These are phyloP conservation scores for Caenorhabditis uteleia DNA, from an alignment of 2,888 invertebrate genomes.

Conservation along the genomic window DNA sequence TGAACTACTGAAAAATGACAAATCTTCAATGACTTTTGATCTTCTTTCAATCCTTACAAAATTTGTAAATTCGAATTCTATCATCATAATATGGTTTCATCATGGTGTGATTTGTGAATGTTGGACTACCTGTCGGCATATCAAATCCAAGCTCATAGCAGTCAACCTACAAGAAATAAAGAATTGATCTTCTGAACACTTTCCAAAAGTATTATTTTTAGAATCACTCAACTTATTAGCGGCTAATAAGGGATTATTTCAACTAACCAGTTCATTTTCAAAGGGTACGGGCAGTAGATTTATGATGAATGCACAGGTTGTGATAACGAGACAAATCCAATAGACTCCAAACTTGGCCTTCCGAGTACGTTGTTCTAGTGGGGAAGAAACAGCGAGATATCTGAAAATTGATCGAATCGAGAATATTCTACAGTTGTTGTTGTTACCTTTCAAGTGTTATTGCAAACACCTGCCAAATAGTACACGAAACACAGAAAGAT, in stretches of 20 bases:
- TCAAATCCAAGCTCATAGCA: slow-evolving; percentile 54
- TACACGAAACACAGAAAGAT: slow-evolving; percentile 66
- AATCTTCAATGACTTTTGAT: too few relatives aligned
- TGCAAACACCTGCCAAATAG: slow-evolving; percentile 69
- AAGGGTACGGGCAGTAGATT: slow-evolving; percentile 65
- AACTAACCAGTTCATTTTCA: slow-evolving; percentile 55
- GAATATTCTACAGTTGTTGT: neutral
- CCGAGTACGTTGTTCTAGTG: slow-evolving; percentile 64
- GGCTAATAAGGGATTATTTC: too few relatives aligned
- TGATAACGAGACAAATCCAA: slow-evolving; percentile 60
- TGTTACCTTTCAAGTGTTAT: slow-evolving; percentile 66
- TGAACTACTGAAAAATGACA: slow-evolving; percentile 60
- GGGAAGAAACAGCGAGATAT: slow-evolving; percentile 64
- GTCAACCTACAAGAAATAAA: slow-evolving; percentile 50
- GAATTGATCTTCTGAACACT: neutral
- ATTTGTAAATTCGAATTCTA: slow-evolving; percentile 40
- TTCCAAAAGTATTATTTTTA: neutral
- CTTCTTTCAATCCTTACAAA: slow-evolving; percentile 26
- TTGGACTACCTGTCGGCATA: slow-evolving; percentile 10
- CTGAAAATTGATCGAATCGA: slow-evolving; percentile 32
- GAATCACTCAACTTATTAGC: too few relatives aligned
- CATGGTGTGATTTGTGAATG: slow-evolving; percentile 52
- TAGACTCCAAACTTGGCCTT: slow-evolving; percentile 63
- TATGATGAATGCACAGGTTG: slow-evolving; percentile 56
- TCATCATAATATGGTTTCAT: slow-evolving; percentile 59